These are phyloP conservation scores for Amorpha juglandis DNA, from an alignment of 2,888 invertebrate species.

Conservation along the genomic window DNA sequence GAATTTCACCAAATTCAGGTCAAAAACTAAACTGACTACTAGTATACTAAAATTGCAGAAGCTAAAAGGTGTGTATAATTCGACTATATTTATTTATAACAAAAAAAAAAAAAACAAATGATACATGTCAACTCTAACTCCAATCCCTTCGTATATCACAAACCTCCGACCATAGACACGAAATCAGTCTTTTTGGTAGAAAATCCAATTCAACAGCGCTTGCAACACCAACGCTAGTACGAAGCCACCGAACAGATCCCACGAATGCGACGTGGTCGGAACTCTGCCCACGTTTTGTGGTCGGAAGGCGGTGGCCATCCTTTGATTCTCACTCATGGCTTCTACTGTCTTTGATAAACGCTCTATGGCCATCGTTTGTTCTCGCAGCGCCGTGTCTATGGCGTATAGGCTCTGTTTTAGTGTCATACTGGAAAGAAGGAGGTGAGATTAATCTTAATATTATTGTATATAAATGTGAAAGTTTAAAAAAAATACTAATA, in stretches of 20 bases:
- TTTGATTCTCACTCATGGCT: conserved; percentile 51
- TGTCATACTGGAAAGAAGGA: conserved; percentile 62
- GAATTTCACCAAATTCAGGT: no score
- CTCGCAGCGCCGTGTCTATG: conserved; percentile 78
- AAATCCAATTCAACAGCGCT: conserved; percentile 70
- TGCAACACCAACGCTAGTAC: conserved; percentile 70
- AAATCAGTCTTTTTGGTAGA: conserved; percentile 68
- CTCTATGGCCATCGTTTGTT: conserved; percentile 78
- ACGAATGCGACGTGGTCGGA: conserved; percentile 54
- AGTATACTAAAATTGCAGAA: no score
- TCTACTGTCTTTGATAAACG: conserved; percentile 62
- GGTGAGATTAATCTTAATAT: background rate
- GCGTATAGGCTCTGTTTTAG: conserved; percentile 75
- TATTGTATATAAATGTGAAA: no score
- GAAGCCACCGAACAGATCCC: conserved; percentile 73
- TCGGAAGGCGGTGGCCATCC: conserved; percentile 38
- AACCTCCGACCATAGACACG: background rate
- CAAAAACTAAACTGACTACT: no score
- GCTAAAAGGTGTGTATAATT: no score
- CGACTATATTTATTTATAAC: no score
- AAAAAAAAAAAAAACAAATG: background rate
- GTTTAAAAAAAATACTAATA: background rate
- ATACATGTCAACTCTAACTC: background rate
- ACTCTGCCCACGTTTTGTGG: conserved; percentile 52
- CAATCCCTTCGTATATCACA: background rate